Percentiles rank a stretch among this genome's conserved stretches.
Evolutionary conservation across 2,113 vertebrate genomes (phyloP).

Genomic region (Oryzias melastigma): DNA sequence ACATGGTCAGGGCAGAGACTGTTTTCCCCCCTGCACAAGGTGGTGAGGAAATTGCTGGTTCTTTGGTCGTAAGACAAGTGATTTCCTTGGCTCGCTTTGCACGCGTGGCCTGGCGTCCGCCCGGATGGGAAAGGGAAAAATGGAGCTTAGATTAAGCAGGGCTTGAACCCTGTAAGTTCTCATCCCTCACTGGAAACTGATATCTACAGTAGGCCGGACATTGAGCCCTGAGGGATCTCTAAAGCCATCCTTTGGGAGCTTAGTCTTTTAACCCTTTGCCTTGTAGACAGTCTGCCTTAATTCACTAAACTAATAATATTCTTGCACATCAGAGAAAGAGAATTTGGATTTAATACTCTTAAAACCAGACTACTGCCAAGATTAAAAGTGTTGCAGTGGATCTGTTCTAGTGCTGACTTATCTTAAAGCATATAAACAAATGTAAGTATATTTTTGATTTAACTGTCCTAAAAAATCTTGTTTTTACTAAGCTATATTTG

Average conservation of each 20-base stretch:
- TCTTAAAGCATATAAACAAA: no score
- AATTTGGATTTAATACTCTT: slow-evolving; percentile 24
- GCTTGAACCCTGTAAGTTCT: slow-evolving; percentile 52
- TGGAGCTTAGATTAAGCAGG: slow-evolving; percentile 51
- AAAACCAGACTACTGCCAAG: slow-evolving; percentile 31
- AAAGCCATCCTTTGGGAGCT: slow-evolving; percentile 60
- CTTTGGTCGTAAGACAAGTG: slow-evolving; percentile 70
- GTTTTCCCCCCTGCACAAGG: slow-evolving; percentile 79
- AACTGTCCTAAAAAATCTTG: background rate
- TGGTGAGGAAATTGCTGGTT: slow-evolving; percentile 81
- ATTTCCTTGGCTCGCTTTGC: slow-evolving; percentile 76
- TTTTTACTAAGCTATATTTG: no score
- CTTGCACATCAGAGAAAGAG: slow-evolving; percentile 22
- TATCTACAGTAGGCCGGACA: slow-evolving; percentile 57
- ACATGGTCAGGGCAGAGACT: slow-evolving; percentile 74
- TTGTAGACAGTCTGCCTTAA: slow-evolving; percentile 58
- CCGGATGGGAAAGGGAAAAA: slow-evolving; percentile 65
- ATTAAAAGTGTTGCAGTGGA: slow-evolving; percentile 6
- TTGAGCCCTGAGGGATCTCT: slow-evolving; percentile 52
- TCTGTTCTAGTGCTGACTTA: background rate
- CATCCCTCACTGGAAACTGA: slow-evolving; percentile 57
- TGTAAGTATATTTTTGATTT: background rate
- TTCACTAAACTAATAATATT: slow-evolving; percentile 53
- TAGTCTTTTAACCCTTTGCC: slow-evolving; percentile 43
- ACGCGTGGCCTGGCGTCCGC: slow-evolving; percentile 77